Evolutionary conservation across 2,113 vertebrate genomes (phyloP), one percentile per base, ranked within the genome.

Genomic region (Alaudala cheleensis): DNA sequence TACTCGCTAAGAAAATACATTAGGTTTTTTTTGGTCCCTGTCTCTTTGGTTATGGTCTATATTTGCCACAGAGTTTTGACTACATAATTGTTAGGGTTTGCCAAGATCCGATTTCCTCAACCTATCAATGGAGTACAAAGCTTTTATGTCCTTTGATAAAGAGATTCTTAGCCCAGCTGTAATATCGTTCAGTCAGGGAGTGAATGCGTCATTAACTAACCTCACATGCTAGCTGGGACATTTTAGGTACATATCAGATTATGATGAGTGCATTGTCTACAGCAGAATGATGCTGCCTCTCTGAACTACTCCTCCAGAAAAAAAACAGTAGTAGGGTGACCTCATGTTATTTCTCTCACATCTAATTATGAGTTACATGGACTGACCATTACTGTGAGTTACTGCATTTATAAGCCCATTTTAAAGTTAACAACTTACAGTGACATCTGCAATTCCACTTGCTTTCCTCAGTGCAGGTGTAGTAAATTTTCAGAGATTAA

Each of bases 21-120:
- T 70, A 7, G 6, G 6, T 1, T 19, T 33, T 69, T 37, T n/a
- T 12, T 83, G 3, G 6, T 8, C 14, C 11, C 15, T 2, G 0
- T 57, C 12, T 70, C 15, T 64, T 71, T 49, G 24, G 22, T 71
- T 58, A 11, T 40, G 16, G 29, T 66, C 49, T 67, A 6, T 67
- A 70, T 71, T 76, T 92, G 18, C 31, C 14, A 34, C 14, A 53
- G 42, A 69, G 49, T 60, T 90, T 73, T 66, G 10, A 37, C 14
- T 65, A 13, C 1, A 0, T 44, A 72, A 39, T 65, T 65, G 20
- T 11, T 23, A 53, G 3, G 11, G 3, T 60, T 90, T 88, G 26
- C 5, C 14, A 58, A 11, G 40, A 66, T 57, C 21, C 13, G 15
- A 24, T 73, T 70, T 80, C 9, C 5, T 86, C 9, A 47, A 1